Conservation (phyloP, 2,888 invertebrate genomes). For the Xanthia togata region DNA sequence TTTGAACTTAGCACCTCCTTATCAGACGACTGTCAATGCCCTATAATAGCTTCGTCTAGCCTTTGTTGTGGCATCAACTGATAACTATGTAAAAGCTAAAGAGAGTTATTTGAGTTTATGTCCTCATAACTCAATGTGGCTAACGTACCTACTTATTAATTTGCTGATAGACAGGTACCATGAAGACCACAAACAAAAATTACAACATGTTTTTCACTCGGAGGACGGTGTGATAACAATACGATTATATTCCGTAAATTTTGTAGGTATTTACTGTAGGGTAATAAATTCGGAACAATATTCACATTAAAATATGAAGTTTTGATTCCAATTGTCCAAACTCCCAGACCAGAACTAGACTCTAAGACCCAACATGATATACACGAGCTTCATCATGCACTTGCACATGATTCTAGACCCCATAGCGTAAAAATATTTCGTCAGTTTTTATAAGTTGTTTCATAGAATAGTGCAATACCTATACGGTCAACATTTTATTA, state of each 20-base stretch:
- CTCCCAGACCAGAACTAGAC: too few species aligned
- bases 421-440: too few species aligned
- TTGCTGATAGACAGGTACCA: not conserved
- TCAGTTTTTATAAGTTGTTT: too few species aligned
- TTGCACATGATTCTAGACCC: too few species aligned
- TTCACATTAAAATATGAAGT: not conserved
- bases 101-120: not conserved
- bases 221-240: not conserved
- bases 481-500: not conserved
- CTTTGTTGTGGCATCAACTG: constrained; percentile 2
- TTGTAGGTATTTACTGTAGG: not conserved
- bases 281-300: not conserved
- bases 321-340: not conserved
- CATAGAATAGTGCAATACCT: too few species aligned
- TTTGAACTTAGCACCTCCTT: constrained; percentile 9
- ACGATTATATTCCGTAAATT: not conserved
- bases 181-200: not conserved
- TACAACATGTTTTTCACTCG: not conserved
- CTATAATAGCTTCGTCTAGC: constrained; percentile 12
- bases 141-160: not conserved
- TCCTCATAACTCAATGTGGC: not conserved
- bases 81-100: not conserved
- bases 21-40: constrained; percentile 23
- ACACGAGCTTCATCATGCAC: too few species aligned
- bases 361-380: too few species aligned